Conservation (phyloP, 1,140 invertebrate genomes). For the Eupeodes corollae region DNA sequence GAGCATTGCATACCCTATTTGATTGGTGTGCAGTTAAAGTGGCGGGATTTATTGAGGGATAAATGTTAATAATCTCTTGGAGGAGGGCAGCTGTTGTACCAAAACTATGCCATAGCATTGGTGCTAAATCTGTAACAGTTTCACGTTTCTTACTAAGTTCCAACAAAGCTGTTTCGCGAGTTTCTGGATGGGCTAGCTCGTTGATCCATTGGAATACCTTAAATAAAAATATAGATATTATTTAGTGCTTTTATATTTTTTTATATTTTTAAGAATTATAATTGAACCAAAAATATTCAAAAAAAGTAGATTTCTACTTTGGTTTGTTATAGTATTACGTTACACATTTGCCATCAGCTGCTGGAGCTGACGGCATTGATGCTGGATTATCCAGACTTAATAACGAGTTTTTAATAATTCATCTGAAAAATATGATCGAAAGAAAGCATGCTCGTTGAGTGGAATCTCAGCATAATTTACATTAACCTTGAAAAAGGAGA, state of each 20-base stretch:
- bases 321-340: not conserved
- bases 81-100: conserved; percentile 92
- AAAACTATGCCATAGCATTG: conserved; percentile 98
- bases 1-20: conserved; percentile 95
- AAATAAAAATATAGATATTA: not conserved
- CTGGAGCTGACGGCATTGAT: no score
- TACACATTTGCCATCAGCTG: no score
- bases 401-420: no score
- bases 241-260: not conserved
- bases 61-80: conserved; percentile 92
- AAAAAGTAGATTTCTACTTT: not conserved
- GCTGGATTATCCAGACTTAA: no score
- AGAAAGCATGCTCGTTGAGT: no score
- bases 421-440: no score
- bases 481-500: no score
- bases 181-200: conserved; percentile 89
- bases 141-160: conserved; percentile 98
- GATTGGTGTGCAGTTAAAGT: conserved; percentile 87
- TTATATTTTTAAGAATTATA: conserved; percentile 50
- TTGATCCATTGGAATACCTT: conserved; percentile 53
- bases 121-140: conserved; percentile 88
- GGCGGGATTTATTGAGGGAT: conserved; percentile 94
- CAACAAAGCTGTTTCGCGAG: conserved; percentile 87
- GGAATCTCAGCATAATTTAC: no score
- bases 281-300: not conserved